Evolutionary conservation across 2,888 invertebrate species (phyloP).

Genomic region (Trissolcus brochymenae): DNA sequence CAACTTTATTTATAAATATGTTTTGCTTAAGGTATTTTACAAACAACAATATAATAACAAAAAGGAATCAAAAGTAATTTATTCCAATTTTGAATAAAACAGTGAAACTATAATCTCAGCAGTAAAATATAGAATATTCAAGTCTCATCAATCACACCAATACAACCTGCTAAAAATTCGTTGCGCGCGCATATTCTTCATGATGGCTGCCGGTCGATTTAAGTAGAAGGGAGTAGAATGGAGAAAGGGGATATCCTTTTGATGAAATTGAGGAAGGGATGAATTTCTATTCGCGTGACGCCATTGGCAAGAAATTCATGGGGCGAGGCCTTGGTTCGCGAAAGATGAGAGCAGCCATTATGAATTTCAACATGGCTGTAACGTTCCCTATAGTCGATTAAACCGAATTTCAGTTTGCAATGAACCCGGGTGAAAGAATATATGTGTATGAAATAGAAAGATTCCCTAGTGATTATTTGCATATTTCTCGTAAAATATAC

Average conservation of each 20-base stretch:
- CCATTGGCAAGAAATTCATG: conserved; percentile 69
- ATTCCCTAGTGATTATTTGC: conserved; percentile 43
- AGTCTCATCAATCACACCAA: no score
- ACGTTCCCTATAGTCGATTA: conserved; percentile 54
- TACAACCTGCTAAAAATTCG: no score
- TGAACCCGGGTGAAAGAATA: conserved; percentile 53
- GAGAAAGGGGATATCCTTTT: conserved; percentile 54
- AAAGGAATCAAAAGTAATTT: no score
- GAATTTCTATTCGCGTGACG: conserved; percentile 63
- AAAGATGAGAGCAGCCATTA: conserved; percentile 72
- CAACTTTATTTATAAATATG: no score
- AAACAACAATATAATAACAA: no score
- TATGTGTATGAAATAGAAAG: conserved; percentile 40
- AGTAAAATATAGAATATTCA: no score
- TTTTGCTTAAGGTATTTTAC: no score
- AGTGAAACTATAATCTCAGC: no score
- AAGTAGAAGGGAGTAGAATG: conserved; percentile 50
- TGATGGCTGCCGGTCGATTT: conserved; percentile 68
- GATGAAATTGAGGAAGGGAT: conserved; percentile 67
- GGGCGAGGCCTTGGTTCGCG: conserved; percentile 65
- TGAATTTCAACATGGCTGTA: conserved; percentile 72
- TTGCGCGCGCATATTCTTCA: conserved; percentile 69
- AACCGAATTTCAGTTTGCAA: conserved; percentile 56
- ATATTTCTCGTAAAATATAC: conserved; percentile 19
- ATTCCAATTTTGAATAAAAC: conserved; percentile 1